phyloP scores from a whole-genome alignment of 2,113 vertebrate species.

The Neolamprologus tretocephalus region DNA sequence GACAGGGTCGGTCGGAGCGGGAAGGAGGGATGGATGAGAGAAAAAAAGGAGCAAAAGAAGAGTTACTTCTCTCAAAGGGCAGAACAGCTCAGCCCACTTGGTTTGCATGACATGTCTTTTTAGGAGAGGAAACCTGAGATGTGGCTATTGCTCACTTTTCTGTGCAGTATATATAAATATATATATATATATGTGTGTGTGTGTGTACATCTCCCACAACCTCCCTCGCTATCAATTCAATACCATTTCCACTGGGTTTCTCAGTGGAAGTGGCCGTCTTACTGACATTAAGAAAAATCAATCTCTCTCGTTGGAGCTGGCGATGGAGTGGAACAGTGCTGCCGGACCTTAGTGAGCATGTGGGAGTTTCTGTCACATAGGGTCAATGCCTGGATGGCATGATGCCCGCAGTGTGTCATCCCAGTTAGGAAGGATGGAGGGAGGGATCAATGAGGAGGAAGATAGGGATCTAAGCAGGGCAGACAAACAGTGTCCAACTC shows the following conservation, averaged over 20 bases:
- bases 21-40: neutral
- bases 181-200: neutral
- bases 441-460: slow-evolving; percentile 48
- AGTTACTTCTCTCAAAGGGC: slow-evolving; percentile 2
- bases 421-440: slow-evolving; percentile 8
- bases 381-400: slow-evolving; percentile 50
- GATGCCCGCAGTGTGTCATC: slow-evolving; percentile 21
- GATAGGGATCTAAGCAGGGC: slow-evolving; percentile 18
- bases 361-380: slow-evolving; percentile 43
- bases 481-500: slow-evolving; percentile 45
- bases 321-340: neutral
- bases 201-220: neutral
- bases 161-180: neutral
- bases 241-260: slow-evolving; percentile 37
- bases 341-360: slow-evolving; percentile 26
- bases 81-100: neutral
- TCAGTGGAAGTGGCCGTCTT: slow-evolving; percentile 12
- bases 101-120: slow-evolving; percentile 30
- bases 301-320: slow-evolving; percentile 3
- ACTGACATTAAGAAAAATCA: slow-evolving; percentile 65
- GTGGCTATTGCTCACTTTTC: neutral
- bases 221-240: slow-evolving; percentile 23
- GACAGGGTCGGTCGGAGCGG: slow-evolving; percentile 17
- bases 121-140: neutral
- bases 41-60: neutral